Conservation (phyloP, 2,888 invertebrate genomes). For the Panorpa germanica region DNA sequence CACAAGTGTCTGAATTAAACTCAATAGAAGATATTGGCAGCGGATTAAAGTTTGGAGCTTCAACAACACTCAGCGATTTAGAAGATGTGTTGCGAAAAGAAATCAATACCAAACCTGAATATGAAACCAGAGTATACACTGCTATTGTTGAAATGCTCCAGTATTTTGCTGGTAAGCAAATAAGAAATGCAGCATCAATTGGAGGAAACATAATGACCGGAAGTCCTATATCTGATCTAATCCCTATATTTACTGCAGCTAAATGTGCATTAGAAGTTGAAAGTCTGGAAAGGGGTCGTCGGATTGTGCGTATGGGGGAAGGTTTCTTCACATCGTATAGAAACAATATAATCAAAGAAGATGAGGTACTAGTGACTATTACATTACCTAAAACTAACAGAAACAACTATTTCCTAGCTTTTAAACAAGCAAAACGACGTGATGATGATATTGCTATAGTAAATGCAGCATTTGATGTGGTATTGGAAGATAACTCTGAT, state of each 20-base stretch:
- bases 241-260: slow-evolving; percentile 77
- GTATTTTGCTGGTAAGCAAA: slow-evolving; percentile 91
- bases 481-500: slow-evolving; percentile 31
- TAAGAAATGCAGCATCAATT: slow-evolving; percentile 80
- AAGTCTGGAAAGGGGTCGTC: slow-evolving; percentile 30
- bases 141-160: slow-evolving; percentile 69
- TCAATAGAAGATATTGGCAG: slow-evolving; percentile 29
- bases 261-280: slow-evolving; percentile 42
- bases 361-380: slow-evolving; percentile 68
- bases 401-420: slow-evolving; percentile 61
- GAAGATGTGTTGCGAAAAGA: slow-evolving; percentile 39
- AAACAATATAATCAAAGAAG: slow-evolving; percentile 44
- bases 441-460: slow-evolving; percentile 96
- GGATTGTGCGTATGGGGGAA: slow-evolving; percentile 48
- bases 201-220: slow-evolving; percentile 91
- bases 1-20: slow-evolving; percentile 45
- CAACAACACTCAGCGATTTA: slow-evolving; percentile 55
- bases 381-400: slow-evolving; percentile 52
- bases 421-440: slow-evolving; percentile 77
- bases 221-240: slow-evolving; percentile 91
- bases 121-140: slow-evolving; percentile 41
- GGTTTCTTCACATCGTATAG: slow-evolving; percentile 78
- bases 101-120: slow-evolving; percentile 29
- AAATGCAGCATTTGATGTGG: slow-evolving; percentile 63
- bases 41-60: slow-evolving; percentile 58